Evolutionary conservation across 2,888 invertebrate species (phyloP).

Genomic region (Eupithecia centaureata): DNA sequence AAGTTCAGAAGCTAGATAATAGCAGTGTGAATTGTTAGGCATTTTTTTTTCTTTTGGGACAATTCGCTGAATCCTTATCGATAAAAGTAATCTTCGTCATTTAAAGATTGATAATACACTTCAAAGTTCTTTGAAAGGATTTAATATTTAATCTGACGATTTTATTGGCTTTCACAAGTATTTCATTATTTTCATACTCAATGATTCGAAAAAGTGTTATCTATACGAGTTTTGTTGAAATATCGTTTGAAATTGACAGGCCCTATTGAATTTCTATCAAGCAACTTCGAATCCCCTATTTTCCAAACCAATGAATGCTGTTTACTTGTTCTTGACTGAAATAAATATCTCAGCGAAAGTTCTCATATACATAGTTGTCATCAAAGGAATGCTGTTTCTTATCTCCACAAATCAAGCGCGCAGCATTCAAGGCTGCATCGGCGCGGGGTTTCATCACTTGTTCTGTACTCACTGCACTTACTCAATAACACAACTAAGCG

Average conservation of each 20-base stretch:
- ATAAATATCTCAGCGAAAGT: neutral
- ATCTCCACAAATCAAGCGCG: neutral
- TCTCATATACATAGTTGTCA: neutral
- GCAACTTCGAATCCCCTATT: neutral
- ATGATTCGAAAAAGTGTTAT: neutral
- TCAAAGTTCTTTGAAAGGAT: neutral
- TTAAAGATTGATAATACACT: neutral
- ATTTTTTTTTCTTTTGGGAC: neutral
- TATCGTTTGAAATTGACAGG: neutral
- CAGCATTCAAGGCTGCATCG: neutral
- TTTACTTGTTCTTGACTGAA: neutral
- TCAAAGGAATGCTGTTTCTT: constrained; percentile 1
- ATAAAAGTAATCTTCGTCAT: neutral
- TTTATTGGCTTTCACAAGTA: neutral
- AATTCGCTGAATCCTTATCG: neutral
- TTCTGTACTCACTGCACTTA: neutral
- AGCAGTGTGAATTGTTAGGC: no score
- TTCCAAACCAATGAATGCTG: constrained; percentile 3
- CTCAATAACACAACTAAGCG: neutral
- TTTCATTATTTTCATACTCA: constrained; percentile 1
- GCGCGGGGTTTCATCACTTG: constrained; percentile 4
- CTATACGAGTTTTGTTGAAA: neutral
- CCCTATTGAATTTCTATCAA: neutral
- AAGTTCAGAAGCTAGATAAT: no score
- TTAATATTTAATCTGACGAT: neutral